phyloP scores from a whole-genome alignment of 2,888 invertebrate genomes.

The Pasiphila rectangulata region DNA sequence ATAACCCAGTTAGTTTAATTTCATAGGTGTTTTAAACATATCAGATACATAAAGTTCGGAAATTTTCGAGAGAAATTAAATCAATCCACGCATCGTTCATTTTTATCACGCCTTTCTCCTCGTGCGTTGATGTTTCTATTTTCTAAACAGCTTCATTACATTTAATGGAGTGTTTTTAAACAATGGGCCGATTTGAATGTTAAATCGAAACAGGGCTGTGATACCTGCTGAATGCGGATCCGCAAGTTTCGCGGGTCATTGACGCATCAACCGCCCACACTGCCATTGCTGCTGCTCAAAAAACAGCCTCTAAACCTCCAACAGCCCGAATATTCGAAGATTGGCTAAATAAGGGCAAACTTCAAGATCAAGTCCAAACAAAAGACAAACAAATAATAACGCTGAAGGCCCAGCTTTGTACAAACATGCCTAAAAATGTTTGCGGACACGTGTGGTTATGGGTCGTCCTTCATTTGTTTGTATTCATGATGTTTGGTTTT shows the following conservation, averaged over 20 bases:
- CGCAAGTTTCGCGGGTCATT: slow-evolving; percentile 78
- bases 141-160: slow-evolving; percentile 21
- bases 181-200: slow-evolving; percentile 47
- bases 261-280: slow-evolving; percentile 76
- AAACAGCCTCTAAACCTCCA: slow-evolving; percentile 31
- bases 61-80: slow-evolving; percentile 5
- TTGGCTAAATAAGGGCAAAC: slow-evolving; percentile 28
- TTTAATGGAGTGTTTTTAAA: slow-evolving; percentile 37
- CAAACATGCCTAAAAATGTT: slow-evolving; percentile 67
- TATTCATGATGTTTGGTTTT: slow-evolving; percentile 57
- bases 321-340: slow-evolving; percentile 17
- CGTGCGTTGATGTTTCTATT: slow-evolving; percentile 13
- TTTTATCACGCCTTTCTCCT: slow-evolving; percentile 6
- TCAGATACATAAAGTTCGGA: not conserved
- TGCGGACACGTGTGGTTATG: slow-evolving; percentile 67
- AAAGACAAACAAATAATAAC: slow-evolving; percentile 47
- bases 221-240: slow-evolving; percentile 75
- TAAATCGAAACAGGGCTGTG: slow-evolving; percentile 48
- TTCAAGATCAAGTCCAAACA: slow-evolving; percentile 34
- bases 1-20: slow-evolving; percentile 46
- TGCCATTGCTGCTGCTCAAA: slow-evolving; percentile 60
- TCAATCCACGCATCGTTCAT: slow-evolving; percentile 3
- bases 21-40: not conserved
- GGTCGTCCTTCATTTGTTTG: slow-evolving; percentile 60
- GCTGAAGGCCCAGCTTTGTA: slow-evolving; percentile 56